Conservation (phyloP, 1,140 invertebrate genomes). For the Drosophila tsacasi region DNA sequence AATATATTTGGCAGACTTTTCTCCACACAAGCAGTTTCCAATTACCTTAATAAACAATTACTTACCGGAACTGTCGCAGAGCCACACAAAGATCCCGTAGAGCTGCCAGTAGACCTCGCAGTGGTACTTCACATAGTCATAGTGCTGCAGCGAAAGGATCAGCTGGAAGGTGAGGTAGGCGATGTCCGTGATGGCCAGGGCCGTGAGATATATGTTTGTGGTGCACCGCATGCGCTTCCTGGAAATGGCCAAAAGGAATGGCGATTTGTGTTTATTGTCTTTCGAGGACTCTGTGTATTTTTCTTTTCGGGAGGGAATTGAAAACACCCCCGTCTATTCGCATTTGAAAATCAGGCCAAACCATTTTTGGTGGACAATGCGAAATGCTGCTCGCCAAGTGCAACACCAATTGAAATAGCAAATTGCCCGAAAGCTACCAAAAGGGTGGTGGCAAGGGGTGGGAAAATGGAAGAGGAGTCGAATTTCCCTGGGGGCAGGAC, state of each 20-base stretch:
- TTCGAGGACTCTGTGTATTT: slow-evolving; percentile 5
- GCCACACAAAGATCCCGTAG: slow-evolving; percentile 74
- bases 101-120: slow-evolving; percentile 67
- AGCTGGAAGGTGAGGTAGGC: slow-evolving; percentile 90
- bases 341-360: slow-evolving; percentile 53
- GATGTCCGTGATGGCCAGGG: slow-evolving; percentile 90
- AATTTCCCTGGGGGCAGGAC: slow-evolving; percentile 17
- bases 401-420: slow-evolving; percentile 72
- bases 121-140: slow-evolving; percentile 86
- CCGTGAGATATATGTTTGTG: slow-evolving; percentile 91
- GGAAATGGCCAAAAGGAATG: slow-evolving; percentile 42
- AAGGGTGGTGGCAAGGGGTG: not conserved
- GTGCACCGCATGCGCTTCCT: slow-evolving; percentile 90
- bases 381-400: slow-evolving; percentile 51
- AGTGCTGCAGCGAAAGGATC: slow-evolving; percentile 88
- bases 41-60: not conserved
- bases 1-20: not conserved
- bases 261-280: slow-evolving; percentile 32
- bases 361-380: slow-evolving; percentile 48
- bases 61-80: slow-evolving; percentile 75
- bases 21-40: not conserved
- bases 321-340: not conserved
- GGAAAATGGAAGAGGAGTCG: not conserved
- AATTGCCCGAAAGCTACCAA: slow-evolving; percentile 49
- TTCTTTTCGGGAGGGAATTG: not conserved